Conservation (phyloP, 1,140 invertebrate species). For the Chironomus striatipennis region DNA sequence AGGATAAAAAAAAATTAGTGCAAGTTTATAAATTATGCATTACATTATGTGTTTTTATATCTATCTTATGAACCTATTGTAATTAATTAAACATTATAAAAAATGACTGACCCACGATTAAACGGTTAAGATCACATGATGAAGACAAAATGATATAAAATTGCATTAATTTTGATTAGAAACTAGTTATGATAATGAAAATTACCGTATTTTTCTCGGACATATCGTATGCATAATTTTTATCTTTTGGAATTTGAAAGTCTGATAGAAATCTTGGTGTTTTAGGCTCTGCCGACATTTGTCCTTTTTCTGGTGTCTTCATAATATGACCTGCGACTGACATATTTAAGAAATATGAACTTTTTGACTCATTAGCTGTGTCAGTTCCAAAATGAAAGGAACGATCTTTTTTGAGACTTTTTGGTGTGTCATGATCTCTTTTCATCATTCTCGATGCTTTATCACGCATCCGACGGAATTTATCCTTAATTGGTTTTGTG, state of each 20-base stretch:
- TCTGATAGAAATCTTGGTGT: slow-evolving; percentile 27
- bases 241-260: slow-evolving; percentile 9
- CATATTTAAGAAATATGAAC: not conserved
- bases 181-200: not conserved
- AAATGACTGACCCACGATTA: not conserved
- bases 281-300: slow-evolving; percentile 28
- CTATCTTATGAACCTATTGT: no score
- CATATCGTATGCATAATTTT: not conserved
- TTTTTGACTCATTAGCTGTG: not conserved
- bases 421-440: slow-evolving; percentile 25
- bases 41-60: not conserved
- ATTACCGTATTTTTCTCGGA: not conserved
- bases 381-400: not conserved
- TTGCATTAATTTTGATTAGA: not conserved
- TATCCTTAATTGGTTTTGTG: slow-evolving; percentile 36
- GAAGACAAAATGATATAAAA: not conserved
- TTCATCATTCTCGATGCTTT: slow-evolving; percentile 28
- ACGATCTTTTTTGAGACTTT: slow-evolving; percentile 11
- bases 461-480: slow-evolving; percentile 33
- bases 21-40: not conserved
- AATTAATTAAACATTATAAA: no score
- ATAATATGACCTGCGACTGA: not conserved
- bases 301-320: slow-evolving; percentile 16
- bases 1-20: not conserved
- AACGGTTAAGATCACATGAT: not conserved